These are phyloP conservation scores for Elymnias hypermnestra DNA, from an alignment of 1,140 invertebrate species.

Conservation along the genomic window DNA sequence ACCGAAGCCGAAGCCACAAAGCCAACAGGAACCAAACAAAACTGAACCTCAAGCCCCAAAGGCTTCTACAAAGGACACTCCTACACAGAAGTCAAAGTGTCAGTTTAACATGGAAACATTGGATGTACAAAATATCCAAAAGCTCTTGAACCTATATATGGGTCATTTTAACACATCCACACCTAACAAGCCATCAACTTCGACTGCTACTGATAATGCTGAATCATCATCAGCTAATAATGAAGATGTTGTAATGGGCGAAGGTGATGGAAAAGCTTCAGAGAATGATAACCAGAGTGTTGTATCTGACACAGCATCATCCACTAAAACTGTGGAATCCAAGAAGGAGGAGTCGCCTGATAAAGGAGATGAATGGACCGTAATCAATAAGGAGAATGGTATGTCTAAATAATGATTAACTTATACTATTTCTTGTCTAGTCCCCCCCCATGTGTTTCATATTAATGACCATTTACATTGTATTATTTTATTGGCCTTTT, in stretches of 20 bases:
- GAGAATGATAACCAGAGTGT: conserved; percentile 25
- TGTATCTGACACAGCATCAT: conserved; percentile 28
- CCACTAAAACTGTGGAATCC: conserved; percentile 10
- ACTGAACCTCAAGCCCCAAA: conserved; percentile 13
- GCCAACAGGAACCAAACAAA: conserved; percentile 13
- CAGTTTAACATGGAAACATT: conserved; percentile 20
- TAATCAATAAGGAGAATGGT: conserved; percentile 64
- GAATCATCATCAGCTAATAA: conserved; percentile 7
- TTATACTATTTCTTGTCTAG: neutral
- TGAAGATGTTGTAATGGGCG: conserved; percentile 35
- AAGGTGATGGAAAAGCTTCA: conserved; percentile 25
- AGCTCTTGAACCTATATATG: conserved; percentile 26
- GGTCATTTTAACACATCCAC: conserved; percentile 9
- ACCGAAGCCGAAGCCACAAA: neutral
- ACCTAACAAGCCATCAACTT: conserved; percentile 13
- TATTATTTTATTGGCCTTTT: no score
- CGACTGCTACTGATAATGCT: conserved; percentile 9
- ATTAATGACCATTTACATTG: no score
- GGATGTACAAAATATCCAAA: conserved; percentile 24
- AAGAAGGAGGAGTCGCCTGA: conserved; percentile 48
- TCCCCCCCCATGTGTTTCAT: no score
- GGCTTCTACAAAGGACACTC: conserved; percentile 12
- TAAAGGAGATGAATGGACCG: conserved; percentile 56
- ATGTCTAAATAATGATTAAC: neutral
- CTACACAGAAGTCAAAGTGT: conserved; percentile 13